Base-by-base conservation (phyloP, 2,888 invertebrate species). In the Vannuccia rotundouncinata region DNA sequence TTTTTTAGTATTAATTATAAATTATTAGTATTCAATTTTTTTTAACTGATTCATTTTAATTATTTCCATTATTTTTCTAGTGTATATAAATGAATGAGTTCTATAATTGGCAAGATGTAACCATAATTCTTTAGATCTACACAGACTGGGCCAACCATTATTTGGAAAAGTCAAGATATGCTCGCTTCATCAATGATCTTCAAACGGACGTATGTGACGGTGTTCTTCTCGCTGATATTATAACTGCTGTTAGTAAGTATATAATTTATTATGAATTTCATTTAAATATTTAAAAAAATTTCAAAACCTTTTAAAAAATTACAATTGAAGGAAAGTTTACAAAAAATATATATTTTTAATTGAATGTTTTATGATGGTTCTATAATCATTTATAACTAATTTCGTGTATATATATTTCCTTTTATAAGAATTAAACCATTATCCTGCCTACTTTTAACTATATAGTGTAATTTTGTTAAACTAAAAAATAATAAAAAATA, bases 131-230 rank as follows among this genome's bases (percentile, higher is more conserved):
- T 1, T 91, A 96, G 95, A 95, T 96, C 86, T 96, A 96, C 89
- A 95, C 95, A 80, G 95, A 96, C 90, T 96, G 96, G 96, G 96
- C 95, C 77, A 96, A 96, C 89, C 95, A 96, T 87, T 96, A 96
- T 89, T 89, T 96, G 90, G 95, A 96, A 88, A 93, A 95, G 85
- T 93, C 93, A 81, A 83, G 85, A 30, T 93, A 93, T 84, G 93
- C 94, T 84, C 91, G 93, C 81, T 92, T 93, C 85, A 94, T 95
- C 83, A 91, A 91, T 83, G 94, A 94, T 86, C 91, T 96, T 82
- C 95, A 95, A 83, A 91, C 92, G 80, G 96, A 96, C 89, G 93
- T 96, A 88, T 92, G 93, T 59, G 95, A 96, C 90, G 95, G 95
- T 0, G 91, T 95, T 66, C 91, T 96, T 75, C 90, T 96, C 82